phyloP scores from a whole-genome alignment of 2,797 vertebrate species.

The Clarias laeviceps region DNA sequence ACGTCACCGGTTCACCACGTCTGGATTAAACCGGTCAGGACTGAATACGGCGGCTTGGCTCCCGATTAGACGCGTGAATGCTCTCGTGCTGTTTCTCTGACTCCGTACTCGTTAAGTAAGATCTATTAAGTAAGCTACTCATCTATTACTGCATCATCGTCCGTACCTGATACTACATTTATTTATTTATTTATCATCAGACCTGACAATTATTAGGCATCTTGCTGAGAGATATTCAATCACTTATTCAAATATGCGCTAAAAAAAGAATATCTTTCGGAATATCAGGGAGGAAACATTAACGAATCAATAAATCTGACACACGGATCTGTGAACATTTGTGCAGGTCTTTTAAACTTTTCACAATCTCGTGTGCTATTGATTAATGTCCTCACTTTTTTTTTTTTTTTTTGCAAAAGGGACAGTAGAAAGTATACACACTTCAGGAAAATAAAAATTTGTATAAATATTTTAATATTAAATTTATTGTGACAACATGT shows the following conservation, averaged over 20 bases:
- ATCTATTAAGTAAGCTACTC: too few relatives aligned
- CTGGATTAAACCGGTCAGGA: background rate
- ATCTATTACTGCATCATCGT: background rate
- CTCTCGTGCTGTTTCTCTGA: background rate
- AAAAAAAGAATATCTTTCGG: background rate
- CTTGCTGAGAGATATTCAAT: background rate
- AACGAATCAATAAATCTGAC: background rate
- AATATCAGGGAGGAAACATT: too few relatives aligned
- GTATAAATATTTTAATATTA: rapidly evolving
- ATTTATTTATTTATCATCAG: background rate
- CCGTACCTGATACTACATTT: background rate
- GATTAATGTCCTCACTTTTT: too few relatives aligned
- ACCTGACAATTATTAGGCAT: background rate
- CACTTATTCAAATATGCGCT: background rate
- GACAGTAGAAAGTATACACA: too few relatives aligned
- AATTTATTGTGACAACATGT: too few relatives aligned
- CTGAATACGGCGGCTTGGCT: too few relatives aligned
- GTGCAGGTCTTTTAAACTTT: background rate
- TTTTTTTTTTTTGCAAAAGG: too few relatives aligned
- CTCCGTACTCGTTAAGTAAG: background rate
- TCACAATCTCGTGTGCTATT: background rate
- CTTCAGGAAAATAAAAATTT: too few relatives aligned
- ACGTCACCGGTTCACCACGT: background rate
- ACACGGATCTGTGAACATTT: background rate
- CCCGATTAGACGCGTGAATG: background rate